Percentiles rank a stretch among this genome's conserved stretches.
Evolutionary conservation across 2,888 invertebrate genomes (phyloP).

Genomic region (Cryptosula pallasiana): DNA sequence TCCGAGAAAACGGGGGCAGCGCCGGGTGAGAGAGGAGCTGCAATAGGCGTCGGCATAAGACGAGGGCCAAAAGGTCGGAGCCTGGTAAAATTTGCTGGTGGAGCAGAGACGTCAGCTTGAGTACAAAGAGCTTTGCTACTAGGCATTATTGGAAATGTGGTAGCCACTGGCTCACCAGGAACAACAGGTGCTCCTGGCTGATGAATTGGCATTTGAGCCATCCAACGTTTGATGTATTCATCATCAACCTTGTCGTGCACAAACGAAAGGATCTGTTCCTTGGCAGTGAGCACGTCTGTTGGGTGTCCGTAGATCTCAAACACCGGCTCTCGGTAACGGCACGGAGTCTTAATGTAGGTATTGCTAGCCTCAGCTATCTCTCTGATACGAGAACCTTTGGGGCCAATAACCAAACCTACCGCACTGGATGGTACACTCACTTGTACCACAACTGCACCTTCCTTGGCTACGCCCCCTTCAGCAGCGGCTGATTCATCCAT

Average conservation of each 20-base stretch:
- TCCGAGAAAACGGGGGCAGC: background rate
- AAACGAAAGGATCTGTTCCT: background rate
- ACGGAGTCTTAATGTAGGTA: background rate
- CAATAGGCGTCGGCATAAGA: background rate
- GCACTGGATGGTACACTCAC: background rate
- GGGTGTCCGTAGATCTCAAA: background rate
- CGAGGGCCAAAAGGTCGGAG: background rate
- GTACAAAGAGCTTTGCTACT: background rate
- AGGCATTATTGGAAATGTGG: background rate
- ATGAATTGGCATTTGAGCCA: constrained; percentile 4
- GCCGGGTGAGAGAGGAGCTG: background rate
- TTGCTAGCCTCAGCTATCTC: background rate
- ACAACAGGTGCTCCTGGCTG: background rate
- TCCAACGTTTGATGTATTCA: background rate
- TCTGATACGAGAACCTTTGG: background rate
- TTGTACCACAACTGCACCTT: background rate
- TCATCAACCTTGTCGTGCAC: background rate
- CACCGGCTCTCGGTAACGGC: background rate
- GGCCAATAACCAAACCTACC: background rate
- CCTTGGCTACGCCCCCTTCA: background rate
- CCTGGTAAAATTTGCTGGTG: background rate
- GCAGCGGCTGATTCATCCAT: background rate
- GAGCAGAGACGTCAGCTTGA: background rate
- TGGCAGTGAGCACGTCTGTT: background rate
- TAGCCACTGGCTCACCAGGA: background rate